These are phyloP conservation scores for Perizoma affinitatum DNA, from an alignment of 2,888 invertebrate species.

Conservation along the genomic window DNA sequence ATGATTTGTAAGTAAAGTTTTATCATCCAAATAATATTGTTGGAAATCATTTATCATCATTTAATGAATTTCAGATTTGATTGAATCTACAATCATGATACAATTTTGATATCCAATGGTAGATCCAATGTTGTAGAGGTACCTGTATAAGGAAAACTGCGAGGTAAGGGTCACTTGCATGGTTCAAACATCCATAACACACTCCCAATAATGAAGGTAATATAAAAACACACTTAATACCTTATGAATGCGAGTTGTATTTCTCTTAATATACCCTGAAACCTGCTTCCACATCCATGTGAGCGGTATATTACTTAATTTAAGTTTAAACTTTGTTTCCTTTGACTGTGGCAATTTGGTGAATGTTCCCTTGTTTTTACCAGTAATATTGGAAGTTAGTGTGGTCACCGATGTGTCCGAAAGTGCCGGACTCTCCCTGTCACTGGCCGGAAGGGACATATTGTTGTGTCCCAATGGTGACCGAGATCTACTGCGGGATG, in stretches of 20 bases:
- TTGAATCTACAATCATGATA: too few relatives aligned
- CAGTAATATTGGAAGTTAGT: not conserved
- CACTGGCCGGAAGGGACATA: not conserved
- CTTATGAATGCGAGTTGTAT: constrained; percentile 3
- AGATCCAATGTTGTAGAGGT: too few relatives aligned
- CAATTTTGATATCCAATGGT: too few relatives aligned
- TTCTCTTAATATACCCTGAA: constrained; percentile 10
- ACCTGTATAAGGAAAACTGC: too few relatives aligned
- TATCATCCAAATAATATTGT: too few relatives aligned
- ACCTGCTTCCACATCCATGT: constrained; percentile 7
- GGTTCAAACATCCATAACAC: not conserved
- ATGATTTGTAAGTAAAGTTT: too few relatives aligned
- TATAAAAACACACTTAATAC: constrained; percentile 3
- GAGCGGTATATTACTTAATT: constrained; percentile 2
- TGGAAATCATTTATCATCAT: too few relatives aligned
- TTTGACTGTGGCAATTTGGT: not conserved
- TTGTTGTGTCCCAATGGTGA: constrained; percentile 10
- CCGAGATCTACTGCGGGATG: constrained; percentile 19
- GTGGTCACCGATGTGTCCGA: constrained; percentile 4
- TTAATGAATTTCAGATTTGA: too few relatives aligned
- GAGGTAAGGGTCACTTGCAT: too few relatives aligned
- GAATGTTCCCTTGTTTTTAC: not conserved
- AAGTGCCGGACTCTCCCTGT: constrained; percentile 13
- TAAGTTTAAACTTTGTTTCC: not conserved
- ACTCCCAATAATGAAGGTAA: not conserved